Evolutionary conservation across 23 tunicate species (phyloP).

Genomic region (Ascidia mentula): DNA sequence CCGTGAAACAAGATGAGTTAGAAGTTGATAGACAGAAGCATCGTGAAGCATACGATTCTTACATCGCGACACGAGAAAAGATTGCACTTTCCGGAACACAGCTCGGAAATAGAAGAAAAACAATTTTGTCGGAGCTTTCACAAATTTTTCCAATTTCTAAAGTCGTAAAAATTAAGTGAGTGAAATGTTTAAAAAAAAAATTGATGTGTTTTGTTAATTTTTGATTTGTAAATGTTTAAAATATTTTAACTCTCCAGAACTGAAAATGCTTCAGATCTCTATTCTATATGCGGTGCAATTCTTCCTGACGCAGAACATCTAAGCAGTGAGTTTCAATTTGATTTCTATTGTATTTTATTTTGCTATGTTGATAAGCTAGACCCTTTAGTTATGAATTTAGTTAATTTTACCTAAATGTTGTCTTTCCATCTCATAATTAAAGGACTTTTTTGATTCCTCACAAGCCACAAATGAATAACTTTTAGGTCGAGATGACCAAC

Average conservation of each 20-base stretch:
- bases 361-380: too few species aligned
- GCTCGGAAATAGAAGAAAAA: conserved; percentile 36
- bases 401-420: not conserved
- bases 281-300: conserved; percentile 46
- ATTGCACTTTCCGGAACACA: conserved; percentile 27
- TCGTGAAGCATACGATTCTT: not conserved
- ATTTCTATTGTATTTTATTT: too few species aligned
- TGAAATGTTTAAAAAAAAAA: not conserved
- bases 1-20: not conserved
- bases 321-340: conserved; percentile 43
- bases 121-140: conserved; percentile 64
- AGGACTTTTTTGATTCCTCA: too few species aligned
- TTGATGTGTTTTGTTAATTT: not conserved
- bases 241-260: not conserved
- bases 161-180: not conserved
- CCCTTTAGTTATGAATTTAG: too few species aligned
- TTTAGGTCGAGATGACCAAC: conserved; percentile 40
- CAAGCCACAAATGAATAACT: too few species aligned
- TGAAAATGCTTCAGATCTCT: not conserved
- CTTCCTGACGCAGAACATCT: conserved; percentile 78
- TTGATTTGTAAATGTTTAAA: not conserved
- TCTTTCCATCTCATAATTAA: too few species aligned
- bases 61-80: conserved; percentile 8
- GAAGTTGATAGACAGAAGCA: not conserved
- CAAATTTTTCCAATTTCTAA: conserved; percentile 57